phyloP scores from a whole-genome alignment of 2,888 invertebrate species.

The Gryllus longicercus region DNA sequence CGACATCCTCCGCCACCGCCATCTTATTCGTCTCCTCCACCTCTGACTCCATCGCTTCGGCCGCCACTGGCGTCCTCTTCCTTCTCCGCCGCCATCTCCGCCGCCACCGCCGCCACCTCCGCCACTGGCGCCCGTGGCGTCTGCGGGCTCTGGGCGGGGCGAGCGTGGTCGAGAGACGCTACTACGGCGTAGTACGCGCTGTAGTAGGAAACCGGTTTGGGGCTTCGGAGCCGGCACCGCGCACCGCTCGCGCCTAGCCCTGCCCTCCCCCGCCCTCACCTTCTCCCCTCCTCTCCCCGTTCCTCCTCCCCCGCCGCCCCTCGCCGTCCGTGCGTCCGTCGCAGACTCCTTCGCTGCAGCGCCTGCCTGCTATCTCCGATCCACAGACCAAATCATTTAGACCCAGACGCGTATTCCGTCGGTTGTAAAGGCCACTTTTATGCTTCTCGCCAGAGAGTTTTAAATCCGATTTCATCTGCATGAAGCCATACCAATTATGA shows the following conservation, averaged over 20 bases:
- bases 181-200: background rate
- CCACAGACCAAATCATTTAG: no score
- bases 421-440: no score
- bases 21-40: no score
- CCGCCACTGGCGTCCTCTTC: background rate
- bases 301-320: background rate
- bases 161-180: background rate
- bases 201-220: constrained; percentile 3
- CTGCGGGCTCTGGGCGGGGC: background rate
- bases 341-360: no score
- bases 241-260: background rate
- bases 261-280: background rate
- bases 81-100: background rate
- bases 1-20: no score
- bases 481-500: no score
- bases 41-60: background rate
- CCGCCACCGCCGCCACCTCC: background rate
- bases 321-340: no score
- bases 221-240: background rate
- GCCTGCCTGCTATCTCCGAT: no score
- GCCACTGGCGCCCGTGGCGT: background rate
- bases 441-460: no score
- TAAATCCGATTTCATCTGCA: no score
- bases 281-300: background rate
- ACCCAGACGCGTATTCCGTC: no score